Evolutionary conservation across 2,888 invertebrate species (phyloP).

Genomic region (Pherbina coryleti): DNA sequence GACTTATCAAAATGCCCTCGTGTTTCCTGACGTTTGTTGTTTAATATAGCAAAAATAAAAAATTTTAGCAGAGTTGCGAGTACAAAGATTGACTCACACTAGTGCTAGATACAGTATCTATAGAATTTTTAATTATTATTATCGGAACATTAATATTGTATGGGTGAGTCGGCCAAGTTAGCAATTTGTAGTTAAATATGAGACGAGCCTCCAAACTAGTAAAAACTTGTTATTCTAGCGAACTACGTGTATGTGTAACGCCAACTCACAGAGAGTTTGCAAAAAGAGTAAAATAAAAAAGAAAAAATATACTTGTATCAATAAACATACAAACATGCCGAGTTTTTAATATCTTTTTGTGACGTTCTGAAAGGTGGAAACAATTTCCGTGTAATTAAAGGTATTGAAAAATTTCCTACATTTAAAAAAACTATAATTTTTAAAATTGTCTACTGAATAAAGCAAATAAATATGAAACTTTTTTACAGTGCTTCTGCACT

Average conservation of each 20-base stretch:
- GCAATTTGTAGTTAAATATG: not conserved
- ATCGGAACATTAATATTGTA: not conserved
- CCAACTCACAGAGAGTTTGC: not conserved
- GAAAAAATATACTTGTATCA: no score
- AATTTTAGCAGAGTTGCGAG: not conserved
- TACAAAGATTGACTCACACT: not conserved
- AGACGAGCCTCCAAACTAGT: conserved; percentile 10
- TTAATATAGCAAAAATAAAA: not conserved
- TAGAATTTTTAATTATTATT: not conserved
- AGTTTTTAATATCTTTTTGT: not conserved
- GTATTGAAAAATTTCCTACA: not conserved
- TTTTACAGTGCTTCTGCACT: no score
- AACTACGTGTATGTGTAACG: not conserved
- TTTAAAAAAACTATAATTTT: not conserved
- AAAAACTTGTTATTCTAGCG: not conserved
- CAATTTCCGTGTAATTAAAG: not conserved
- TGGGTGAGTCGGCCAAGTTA: not conserved
- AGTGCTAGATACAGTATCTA: not conserved
- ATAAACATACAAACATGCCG: not conserved
- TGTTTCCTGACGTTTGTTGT: not conserved
- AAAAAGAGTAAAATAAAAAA: no score
- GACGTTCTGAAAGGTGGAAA: no score
- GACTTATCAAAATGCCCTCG: no score
- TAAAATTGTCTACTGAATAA: no score
- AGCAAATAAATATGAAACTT: no score